Evolutionary conservation across 2,888 invertebrate species (phyloP).

Genomic region (Folsomia manolachei): DNA sequence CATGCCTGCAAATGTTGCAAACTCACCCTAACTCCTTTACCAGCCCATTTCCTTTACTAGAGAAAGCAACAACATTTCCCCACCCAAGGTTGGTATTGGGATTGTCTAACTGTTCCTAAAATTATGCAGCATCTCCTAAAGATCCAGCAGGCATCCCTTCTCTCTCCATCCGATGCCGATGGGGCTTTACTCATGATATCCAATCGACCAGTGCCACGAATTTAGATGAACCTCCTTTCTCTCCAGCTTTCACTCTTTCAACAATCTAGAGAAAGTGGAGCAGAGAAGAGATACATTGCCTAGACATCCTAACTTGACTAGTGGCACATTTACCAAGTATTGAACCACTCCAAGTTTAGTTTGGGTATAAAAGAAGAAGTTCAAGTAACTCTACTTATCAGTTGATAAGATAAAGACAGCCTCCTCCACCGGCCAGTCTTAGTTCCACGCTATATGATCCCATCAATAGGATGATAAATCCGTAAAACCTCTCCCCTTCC

Average conservation of each 20-base stretch:
- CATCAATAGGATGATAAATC: too few relatives aligned
- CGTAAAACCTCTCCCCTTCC: neutral
- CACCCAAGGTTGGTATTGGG: neutral
- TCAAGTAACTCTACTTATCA: neutral
- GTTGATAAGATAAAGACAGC: neutral
- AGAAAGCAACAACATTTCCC: too few relatives aligned
- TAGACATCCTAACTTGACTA: neutral
- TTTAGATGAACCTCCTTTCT: constrained; percentile 1
- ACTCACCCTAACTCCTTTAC: too few relatives aligned
- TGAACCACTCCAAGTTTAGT: neutral
- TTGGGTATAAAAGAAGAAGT: neutral
- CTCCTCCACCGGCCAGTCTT: neutral
- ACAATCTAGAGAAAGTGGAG: neutral
- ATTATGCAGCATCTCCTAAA: neutral
- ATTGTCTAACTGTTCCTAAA: neutral
- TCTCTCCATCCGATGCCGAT: neutral
- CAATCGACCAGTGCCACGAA: neutral
- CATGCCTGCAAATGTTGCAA: too few relatives aligned
- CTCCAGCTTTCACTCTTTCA: too few relatives aligned
- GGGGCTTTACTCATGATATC: constrained; percentile 9
- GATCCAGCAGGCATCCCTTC: too few relatives aligned
- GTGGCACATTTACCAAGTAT: neutral
- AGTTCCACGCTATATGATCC: neutral
- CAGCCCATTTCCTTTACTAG: too few relatives aligned
- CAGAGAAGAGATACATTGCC: too few relatives aligned